Conservation (phyloP, 2,797 vertebrate genomes). For the Dermochelys coriacea region DNA sequence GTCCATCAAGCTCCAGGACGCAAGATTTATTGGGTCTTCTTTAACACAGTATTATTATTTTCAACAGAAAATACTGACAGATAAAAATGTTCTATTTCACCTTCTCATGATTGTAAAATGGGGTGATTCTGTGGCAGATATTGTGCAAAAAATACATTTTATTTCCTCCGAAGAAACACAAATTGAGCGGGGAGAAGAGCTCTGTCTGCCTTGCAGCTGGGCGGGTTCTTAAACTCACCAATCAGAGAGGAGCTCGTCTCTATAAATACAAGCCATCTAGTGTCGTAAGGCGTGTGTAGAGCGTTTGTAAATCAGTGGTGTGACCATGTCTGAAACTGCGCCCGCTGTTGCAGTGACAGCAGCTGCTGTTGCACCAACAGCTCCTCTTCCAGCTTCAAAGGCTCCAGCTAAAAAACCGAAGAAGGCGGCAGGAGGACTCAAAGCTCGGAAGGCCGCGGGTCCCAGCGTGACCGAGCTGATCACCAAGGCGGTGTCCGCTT, state of each 20-base stretch:
- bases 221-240: slow-evolving; percentile 44
- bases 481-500: slow-evolving; percentile 77
- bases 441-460: slow-evolving; percentile 63
- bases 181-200: background rate
- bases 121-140: background rate
- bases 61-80: accelerated
- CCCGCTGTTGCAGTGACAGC: background rate
- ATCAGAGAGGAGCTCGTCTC: slow-evolving; percentile 54
- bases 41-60: background rate
- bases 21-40: background rate
- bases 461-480: slow-evolving; percentile 81
- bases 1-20: background rate
- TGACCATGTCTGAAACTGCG: background rate
- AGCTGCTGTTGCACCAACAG: accelerated
- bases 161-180: slow-evolving; percentile 67
- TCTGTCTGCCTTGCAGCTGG: slow-evolving; percentile 21
- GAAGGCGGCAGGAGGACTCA: background rate
- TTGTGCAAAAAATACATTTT: slow-evolving; percentile 20
- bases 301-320: accelerated
- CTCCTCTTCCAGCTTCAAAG: background rate
- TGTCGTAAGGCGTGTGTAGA: accelerated
- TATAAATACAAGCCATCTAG: slow-evolving; percentile 57
- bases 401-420: slow-evolving; percentile 38
- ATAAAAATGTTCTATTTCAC: background rate
- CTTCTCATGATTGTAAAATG: background rate